Evolutionary conservation across 1,140 invertebrate genomes (phyloP).

Genomic region (Tetragonula clypearis): DNA sequence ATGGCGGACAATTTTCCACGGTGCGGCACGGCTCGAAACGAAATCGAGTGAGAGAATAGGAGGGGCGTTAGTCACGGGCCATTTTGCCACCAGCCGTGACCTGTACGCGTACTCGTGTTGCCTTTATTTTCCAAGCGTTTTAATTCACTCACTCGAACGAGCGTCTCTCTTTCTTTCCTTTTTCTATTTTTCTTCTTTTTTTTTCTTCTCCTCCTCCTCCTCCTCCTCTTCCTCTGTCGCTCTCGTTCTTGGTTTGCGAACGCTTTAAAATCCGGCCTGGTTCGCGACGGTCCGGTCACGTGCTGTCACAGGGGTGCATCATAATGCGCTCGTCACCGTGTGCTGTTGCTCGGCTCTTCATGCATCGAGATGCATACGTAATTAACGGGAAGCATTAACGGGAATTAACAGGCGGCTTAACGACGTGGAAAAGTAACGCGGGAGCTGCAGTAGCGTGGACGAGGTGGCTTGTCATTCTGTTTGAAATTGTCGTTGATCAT

Average conservation of each 20-base stretch:
- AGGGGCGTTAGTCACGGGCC: slow-evolving; percentile 80
- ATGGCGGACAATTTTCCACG: slow-evolving; percentile 77
- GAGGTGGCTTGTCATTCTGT: background rate
- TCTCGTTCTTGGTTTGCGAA: slow-evolving; percentile 42
- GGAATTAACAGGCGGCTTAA: slow-evolving; percentile 52
- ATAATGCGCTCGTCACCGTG: slow-evolving; percentile 69
- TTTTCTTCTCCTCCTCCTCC: background rate
- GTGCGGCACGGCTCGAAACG: slow-evolving; percentile 28
- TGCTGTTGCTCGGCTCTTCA: slow-evolving; percentile 10
- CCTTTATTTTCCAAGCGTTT: slow-evolving; percentile 74
- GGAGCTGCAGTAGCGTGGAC: background rate
- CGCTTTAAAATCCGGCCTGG: slow-evolving; percentile 76
- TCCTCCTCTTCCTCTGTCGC: background rate
- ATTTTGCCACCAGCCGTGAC: slow-evolving; percentile 81
- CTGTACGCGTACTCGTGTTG: slow-evolving; percentile 64
- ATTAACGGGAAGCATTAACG: slow-evolving; percentile 62
- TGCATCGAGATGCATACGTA: slow-evolving; percentile 59
- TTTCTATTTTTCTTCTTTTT: slow-evolving; percentile 50
- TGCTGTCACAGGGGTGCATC: slow-evolving; percentile 76
- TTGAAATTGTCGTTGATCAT: background rate
- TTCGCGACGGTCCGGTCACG: slow-evolving; percentile 70
- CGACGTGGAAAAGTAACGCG: slow-evolving; percentile 48
- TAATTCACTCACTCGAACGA: slow-evolving; percentile 72
- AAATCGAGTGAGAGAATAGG: slow-evolving; percentile 59
- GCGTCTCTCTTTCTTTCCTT: background rate